Base-by-base conservation (phyloP, 2,888 invertebrate species). In the Lutraria lutraria region DNA sequence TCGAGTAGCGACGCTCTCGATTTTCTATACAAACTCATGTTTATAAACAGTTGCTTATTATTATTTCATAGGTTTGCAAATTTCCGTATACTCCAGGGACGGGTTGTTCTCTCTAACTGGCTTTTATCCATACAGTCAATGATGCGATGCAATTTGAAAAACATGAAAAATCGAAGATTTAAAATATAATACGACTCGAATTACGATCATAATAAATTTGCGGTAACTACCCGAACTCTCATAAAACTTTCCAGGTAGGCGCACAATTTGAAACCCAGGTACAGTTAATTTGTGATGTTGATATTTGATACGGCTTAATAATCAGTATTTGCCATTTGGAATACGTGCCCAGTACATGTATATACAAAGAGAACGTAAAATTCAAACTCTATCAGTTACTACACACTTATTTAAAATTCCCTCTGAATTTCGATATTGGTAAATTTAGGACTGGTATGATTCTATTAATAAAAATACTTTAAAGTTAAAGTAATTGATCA, bases 11-110 rank as follows among this genome's bases (percentile, higher is more conserved):
- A 13, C 34, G 52, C 72, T 72, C 83, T 72, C 31, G 53, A 8
- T 84, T 84, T 84, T 68, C 34, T 52, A 16, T 76, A 56, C 85
- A 72, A 80, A 76, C 76, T 53, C 79, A 76, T 52, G 56, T 79
- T 79, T 79, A 56, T 79, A 56, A 85, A 85, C 85, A 8, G 43
- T 79, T 79, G 56, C 52, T 79, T 56, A 85, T 85, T 85, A 85
- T 85, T 76, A 85, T 85, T 85, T 85, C 85, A 85, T 85, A 53
- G 19, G 56, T 85, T 85, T 79, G 34, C 85, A 60, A 29, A 34
- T 52, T 79, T 79, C 15, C n/a, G 31, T 79, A 56, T 79, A n/a
- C 85, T 53, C 85, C 10, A 12, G 79, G 79, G 85, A 79, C 29
- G 19, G 76, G 21, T 79, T 16, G 21, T n/a, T 16, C 16, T 29